These are phyloP conservation scores for Drosophila atripex DNA, from an alignment of 2,888 invertebrate genomes.

Conservation along the genomic window DNA sequence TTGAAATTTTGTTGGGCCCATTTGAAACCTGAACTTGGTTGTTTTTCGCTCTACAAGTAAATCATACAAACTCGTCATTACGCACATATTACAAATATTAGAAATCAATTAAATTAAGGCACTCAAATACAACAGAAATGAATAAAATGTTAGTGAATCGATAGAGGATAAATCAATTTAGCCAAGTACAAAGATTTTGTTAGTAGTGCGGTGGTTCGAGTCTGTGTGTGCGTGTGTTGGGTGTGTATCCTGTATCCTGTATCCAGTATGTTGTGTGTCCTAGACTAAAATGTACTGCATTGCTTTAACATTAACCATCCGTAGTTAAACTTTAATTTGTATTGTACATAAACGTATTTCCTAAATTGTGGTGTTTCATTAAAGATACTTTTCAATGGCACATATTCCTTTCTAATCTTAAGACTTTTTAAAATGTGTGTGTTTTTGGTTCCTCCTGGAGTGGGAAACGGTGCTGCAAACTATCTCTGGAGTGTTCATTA, in stretches of 20 bases:
- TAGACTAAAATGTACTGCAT: constrained; percentile 57
- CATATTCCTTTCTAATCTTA: constrained; percentile 49
- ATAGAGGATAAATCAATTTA: constrained; percentile 32
- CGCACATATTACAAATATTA: constrained; percentile 47
- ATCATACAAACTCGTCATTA: constrained; percentile 45
- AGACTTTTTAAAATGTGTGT: constrained; percentile 13
- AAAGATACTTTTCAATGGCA: constrained; percentile 65
- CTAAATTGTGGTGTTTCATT: constrained; percentile 43
- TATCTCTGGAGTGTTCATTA: constrained; percentile 22
- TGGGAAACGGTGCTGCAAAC: constrained; percentile 17
- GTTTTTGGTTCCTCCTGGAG: constrained; percentile 13
- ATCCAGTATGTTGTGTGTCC: constrained; percentile 10
- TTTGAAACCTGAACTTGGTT: constrained; percentile 77
- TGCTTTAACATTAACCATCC: constrained; percentile 55
- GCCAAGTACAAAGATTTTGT: constrained; percentile 66
- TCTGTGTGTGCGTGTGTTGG: constrained; percentile 41
- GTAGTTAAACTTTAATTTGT: constrained; percentile 50
- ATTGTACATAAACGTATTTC: constrained; percentile 44
- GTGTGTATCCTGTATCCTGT: constrained; percentile 13
- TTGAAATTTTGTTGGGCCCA: constrained; percentile 67
- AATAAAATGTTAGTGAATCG: constrained; percentile 35
- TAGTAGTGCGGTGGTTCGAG: constrained; percentile 73
- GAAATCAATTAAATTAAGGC: constrained; percentile 72
- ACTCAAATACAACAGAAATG: constrained; percentile 65
- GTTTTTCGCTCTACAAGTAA: constrained; percentile 46